Percentiles rank a stretch among this genome's conserved stretches.
Evolutionary conservation across 2,888 invertebrate genomes (phyloP).

Genomic region (Leucozona laternaria): DNA sequence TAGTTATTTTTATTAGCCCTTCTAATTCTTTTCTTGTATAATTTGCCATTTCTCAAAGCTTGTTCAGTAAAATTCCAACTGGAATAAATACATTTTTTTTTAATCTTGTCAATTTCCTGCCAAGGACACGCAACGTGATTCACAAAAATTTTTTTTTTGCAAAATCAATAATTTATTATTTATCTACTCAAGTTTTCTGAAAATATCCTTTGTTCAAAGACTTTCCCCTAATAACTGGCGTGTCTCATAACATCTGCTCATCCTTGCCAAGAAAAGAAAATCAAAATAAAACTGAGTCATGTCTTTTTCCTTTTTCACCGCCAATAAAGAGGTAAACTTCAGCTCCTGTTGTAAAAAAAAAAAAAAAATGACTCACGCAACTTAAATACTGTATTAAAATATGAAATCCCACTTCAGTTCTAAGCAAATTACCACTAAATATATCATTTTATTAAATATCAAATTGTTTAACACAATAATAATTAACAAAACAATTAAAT

Average conservation of each 20-base stretch:
- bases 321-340: background rate
- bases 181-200: too few species aligned
- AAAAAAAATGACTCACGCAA: background rate
- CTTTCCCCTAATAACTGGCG: background rate
- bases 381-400: too few species aligned
- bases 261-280: background rate
- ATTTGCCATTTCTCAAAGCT: too few species aligned
- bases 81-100: too few species aligned
- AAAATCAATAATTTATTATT: too few species aligned
- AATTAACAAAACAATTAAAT: background rate
- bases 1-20: too few species aligned
- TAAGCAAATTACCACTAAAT: background rate
- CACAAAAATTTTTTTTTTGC: too few species aligned
- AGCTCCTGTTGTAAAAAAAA: background rate
- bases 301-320: background rate
- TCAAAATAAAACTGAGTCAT: background rate
- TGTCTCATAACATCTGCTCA: background rate
- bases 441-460: background rate
- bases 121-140: too few species aligned
- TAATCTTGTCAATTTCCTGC: too few species aligned
- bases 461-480: constrained; percentile 55
- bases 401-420: too few species aligned
- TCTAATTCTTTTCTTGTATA: too few species aligned
- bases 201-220: background rate
- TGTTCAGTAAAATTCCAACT: too few species aligned